phyloP scores from a whole-genome alignment of 2,797 vertebrate genomes.

The Mallotus villosus region DNA sequence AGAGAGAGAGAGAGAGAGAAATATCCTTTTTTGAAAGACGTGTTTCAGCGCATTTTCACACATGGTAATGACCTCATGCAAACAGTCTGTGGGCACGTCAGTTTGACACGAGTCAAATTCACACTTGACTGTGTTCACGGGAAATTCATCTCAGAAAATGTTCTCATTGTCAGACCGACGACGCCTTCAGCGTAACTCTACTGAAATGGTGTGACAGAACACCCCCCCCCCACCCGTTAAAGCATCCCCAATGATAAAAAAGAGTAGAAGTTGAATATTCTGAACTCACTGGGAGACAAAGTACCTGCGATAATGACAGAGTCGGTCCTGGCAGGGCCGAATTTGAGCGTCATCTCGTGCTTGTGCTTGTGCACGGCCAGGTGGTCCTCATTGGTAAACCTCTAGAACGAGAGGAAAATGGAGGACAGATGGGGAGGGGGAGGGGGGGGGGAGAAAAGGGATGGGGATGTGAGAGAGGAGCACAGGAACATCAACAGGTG shows the following conservation, averaged over 20 bases:
- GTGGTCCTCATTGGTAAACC: slow-evolving; percentile 98
- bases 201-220: too few species aligned
- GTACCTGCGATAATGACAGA: slow-evolving; percentile 79
- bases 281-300: slow-evolving; percentile 37
- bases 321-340: slow-evolving; percentile 86
- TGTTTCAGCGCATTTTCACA: slow-evolving; percentile 25
- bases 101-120: background rate
- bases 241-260: too few species aligned
- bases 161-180: too few species aligned
- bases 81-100: background rate
- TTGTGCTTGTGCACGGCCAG: slow-evolving; percentile 99
- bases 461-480: slow-evolving; percentile 16
- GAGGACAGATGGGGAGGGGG: slow-evolving; percentile 7
- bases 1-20: slow-evolving; percentile 16
- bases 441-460: background rate
- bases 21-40: slow-evolving; percentile 35
- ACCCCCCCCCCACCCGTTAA: too few species aligned
- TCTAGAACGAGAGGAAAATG: slow-evolving; percentile 71
- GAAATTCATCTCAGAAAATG: too few species aligned
- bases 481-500: slow-evolving; percentile 7
- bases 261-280: slow-evolving; percentile 8
- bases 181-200: too few species aligned
- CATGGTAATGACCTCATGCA: background rate
- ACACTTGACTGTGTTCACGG: too few species aligned
- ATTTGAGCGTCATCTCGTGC: slow-evolving; percentile 98